Percentiles rank a stretch among this genome's conserved stretches.
These are phyloP conservation scores for Chaitophorus viminalis DNA, from an alignment of 2,888 invertebrate species.

Conservation along the genomic window DNA sequence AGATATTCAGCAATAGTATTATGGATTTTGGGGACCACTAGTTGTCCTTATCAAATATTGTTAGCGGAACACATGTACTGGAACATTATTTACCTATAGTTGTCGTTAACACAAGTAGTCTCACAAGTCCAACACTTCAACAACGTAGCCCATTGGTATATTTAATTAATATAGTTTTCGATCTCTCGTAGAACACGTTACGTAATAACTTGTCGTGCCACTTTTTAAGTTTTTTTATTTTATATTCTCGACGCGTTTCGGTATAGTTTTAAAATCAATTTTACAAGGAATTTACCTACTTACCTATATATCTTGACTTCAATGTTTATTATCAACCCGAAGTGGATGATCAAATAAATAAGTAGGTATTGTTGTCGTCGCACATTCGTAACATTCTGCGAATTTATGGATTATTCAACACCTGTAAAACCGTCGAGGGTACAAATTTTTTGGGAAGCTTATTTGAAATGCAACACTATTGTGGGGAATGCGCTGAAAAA, in stretches of 20 bases:
- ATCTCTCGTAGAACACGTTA: background rate
- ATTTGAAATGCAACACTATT: conserved; percentile 45
- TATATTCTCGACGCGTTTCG: background rate
- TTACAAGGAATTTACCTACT: background rate
- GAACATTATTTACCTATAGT: too few species aligned
- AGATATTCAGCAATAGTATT: too few species aligned
- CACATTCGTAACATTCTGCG: background rate
- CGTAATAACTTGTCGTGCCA: background rate
- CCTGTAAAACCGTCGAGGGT: conserved; percentile 45
- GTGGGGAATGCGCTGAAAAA: conserved; percentile 45
- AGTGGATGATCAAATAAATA: background rate
- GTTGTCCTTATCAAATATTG: too few species aligned
- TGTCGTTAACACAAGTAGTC: too few species aligned
- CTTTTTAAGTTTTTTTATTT: background rate
- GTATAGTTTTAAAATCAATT: background rate
- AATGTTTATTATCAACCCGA: background rate
- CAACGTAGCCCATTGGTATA: too few species aligned
- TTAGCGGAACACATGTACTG: too few species aligned
- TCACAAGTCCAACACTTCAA: too few species aligned
- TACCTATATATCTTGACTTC: background rate
- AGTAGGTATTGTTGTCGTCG: background rate
- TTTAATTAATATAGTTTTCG: too few species aligned
- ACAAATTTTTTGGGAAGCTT: conserved; percentile 52
- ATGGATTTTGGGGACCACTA: too few species aligned
- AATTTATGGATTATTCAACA: conserved; percentile 44